These are phyloP conservation scores for Ancistrus triradiatus DNA, from an alignment of 2,113 vertebrate genomes.

Conservation along the genomic window DNA sequence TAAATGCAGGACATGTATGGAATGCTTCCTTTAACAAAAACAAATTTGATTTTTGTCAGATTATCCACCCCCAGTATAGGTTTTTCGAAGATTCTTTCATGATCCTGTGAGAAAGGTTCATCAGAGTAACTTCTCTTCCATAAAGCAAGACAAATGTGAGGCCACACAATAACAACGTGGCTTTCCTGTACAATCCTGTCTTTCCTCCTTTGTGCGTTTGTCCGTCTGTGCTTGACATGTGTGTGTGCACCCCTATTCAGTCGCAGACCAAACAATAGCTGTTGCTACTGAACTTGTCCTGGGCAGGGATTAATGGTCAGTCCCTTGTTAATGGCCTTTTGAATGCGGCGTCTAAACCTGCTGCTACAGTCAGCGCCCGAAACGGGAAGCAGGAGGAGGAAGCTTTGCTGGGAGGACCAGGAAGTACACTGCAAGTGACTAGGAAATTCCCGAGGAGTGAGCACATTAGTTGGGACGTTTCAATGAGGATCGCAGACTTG, in stretches of 20 bases:
- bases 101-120: no score
- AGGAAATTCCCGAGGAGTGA: constrained; percentile 54
- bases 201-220: constrained; percentile 23
- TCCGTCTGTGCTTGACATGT: background rate
- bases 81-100: no score
- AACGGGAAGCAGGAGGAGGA: constrained; percentile 57
- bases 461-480: constrained; percentile 5
- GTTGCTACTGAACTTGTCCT: constrained; percentile 2
- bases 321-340: constrained; percentile 31
- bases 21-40: no score
- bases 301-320: constrained; percentile 23
- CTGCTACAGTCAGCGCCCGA: constrained; percentile 41
- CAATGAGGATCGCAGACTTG: constrained; percentile 18
- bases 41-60: no score
- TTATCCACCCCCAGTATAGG: no score
- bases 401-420: constrained; percentile 53
- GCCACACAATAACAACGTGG: constrained; percentile 18
- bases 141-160: constrained; percentile 18
- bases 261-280: constrained; percentile 24
- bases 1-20: no score
- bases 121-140: no score
- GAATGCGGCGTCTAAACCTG: constrained; percentile 20
- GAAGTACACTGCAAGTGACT: constrained; percentile 54
- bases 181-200: constrained; percentile 27
- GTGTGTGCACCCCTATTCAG: background rate